These are phyloP conservation scores for Drosophila virilis DNA, from an alignment of 1,140 invertebrate genomes.

Conservation along the genomic window DNA sequence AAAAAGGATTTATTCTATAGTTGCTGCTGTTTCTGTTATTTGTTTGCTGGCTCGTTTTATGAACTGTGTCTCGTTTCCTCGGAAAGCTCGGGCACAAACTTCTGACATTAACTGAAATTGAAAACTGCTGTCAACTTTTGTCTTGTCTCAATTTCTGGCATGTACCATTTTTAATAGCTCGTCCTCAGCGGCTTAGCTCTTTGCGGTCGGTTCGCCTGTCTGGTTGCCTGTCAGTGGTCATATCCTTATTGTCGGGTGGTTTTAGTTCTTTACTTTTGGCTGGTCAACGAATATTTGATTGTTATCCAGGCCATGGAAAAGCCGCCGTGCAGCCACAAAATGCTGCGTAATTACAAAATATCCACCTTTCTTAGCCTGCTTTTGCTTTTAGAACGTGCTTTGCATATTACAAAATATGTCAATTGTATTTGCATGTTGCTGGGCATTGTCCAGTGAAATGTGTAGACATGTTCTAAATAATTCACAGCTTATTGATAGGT, in stretches of 20 bases:
- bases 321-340: constrained; percentile 26
- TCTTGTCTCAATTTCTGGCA: constrained; percentile 74
- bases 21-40: constrained; percentile 18
- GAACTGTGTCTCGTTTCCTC: constrained; percentile 35
- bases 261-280: constrained; percentile 41
- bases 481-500: constrained; percentile 32
- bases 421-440: constrained; percentile 18
- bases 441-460: not conserved
- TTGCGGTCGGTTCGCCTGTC: constrained; percentile 4
- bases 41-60: constrained; percentile 42
- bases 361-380: not conserved
- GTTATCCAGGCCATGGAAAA: constrained; percentile 20
- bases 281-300: constrained; percentile 39
- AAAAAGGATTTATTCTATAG: constrained; percentile 13
- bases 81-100: constrained; percentile 27
- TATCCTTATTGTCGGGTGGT: constrained; percentile 64
- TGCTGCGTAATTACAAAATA: constrained; percentile 47
- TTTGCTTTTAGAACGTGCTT: constrained; percentile 2
- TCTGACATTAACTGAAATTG: constrained; percentile 78
- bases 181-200: constrained; percentile 20
- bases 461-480: constrained; percentile 27
- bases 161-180: constrained; percentile 78
- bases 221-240: constrained; percentile 26
- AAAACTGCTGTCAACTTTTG: constrained; percentile 65
- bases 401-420: constrained; percentile 35